phyloP scores from a whole-genome alignment of 2,888 invertebrate genomes.

The Artemia sinica region DNA sequence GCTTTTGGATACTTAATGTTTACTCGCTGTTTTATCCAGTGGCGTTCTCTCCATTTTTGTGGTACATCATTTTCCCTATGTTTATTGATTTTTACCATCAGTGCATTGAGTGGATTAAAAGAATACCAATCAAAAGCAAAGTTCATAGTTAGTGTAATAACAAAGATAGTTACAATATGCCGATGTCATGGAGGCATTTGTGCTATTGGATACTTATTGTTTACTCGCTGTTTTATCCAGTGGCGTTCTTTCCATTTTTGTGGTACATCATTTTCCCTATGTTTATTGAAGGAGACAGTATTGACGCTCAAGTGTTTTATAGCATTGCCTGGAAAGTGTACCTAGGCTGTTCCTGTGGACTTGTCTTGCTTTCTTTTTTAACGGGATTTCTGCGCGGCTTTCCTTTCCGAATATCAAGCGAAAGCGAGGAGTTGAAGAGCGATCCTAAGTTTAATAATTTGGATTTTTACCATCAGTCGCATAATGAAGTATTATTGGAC shows the following conservation, averaged over 20 bases:
- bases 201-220: background rate
- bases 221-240: background rate
- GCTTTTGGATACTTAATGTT: background rate
- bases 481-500: too few relatives aligned
- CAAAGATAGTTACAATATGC: background rate
- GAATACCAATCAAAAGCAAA: too few relatives aligned
- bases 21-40: background rate
- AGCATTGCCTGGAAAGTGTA: too few relatives aligned
- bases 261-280: constrained; percentile 1
- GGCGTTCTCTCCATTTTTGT: background rate
- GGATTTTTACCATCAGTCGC: too few relatives aligned
- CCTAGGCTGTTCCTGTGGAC: too few relatives aligned
- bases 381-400: background rate
- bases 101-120: too few relatives aligned
- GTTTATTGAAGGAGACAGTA: too few relatives aligned
- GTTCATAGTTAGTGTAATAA: too few relatives aligned
- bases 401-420: background rate
- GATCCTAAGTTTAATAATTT: too few relatives aligned
- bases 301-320: too few relatives aligned
- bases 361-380: background rate
- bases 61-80: background rate
- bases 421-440: too few relatives aligned
- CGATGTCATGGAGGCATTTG: background rate
- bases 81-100: too few relatives aligned
- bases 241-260: background rate